Conservation (phyloP, 1,140 invertebrate species). For the Heliconius hermathena region DNA sequence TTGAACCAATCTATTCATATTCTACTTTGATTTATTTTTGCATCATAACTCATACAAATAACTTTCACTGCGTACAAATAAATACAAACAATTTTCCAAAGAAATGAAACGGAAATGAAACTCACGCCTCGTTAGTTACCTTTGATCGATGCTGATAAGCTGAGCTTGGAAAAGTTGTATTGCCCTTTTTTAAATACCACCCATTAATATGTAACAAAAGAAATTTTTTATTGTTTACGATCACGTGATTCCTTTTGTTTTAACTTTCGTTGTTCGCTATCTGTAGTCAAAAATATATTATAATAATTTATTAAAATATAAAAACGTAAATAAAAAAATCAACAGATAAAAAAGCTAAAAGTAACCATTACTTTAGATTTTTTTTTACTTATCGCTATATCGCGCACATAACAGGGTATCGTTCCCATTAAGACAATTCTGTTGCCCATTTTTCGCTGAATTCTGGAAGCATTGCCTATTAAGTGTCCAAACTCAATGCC, state of each 20-base stretch:
- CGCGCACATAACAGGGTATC: too few species aligned
- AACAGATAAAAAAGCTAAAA: too few species aligned
- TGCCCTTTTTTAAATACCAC: neutral
- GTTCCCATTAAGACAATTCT: too few species aligned
- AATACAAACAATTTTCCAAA: constrained; percentile 8
- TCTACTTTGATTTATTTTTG: neutral
- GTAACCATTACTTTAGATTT: too few species aligned
- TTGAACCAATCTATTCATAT: neutral
- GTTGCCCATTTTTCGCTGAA: too few species aligned
- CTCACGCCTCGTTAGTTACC: neutral
- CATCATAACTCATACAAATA: neutral
- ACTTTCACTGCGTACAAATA: neutral
- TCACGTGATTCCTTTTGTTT: neutral
- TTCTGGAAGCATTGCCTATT: too few species aligned
- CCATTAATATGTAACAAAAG: constrained; percentile 1
- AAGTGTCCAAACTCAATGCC: too few species aligned
- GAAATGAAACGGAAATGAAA: neutral
- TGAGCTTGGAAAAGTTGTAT: constrained; percentile 7
- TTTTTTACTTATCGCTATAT: too few species aligned
- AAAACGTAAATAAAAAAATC: too few species aligned
- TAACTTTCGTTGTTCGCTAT: neutral
- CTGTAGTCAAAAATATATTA: too few species aligned
- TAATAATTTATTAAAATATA: too few species aligned
- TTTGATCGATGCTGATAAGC: neutral
- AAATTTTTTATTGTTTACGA: constrained; percentile 6